Evolutionary conservation across 2,113 vertebrate genomes (phyloP).

Genomic region (Actinemys pallida): DNA sequence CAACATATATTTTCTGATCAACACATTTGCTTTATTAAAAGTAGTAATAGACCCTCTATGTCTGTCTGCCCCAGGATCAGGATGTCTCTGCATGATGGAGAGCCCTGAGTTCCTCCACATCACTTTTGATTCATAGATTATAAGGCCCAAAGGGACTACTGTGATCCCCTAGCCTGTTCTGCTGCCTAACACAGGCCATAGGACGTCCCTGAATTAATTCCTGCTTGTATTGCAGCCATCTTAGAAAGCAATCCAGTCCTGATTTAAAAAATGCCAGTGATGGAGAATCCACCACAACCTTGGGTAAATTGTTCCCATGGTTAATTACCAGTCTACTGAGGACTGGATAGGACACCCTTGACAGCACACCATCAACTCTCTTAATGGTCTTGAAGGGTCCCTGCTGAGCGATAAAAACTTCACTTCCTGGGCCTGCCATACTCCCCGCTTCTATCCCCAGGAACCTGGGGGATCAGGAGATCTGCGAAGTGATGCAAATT

Average conservation of each 20-base stretch:
- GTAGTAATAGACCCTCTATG: not conserved
- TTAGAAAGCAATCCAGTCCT: not conserved
- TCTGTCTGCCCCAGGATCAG: not conserved
- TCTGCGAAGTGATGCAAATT: not conserved
- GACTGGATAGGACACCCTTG: not conserved
- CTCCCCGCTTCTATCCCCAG: fast-evolving
- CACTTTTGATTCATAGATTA: not conserved
- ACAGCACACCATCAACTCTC: not conserved
- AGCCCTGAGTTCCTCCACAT: not conserved
- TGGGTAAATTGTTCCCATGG: not conserved
- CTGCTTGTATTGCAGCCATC: no score
- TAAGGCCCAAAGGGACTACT: not conserved
- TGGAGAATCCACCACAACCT: not conserved
- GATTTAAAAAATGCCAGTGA: not conserved
- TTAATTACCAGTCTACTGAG: not conserved
- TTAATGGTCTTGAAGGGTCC: fast-evolving
- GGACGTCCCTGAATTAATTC: not conserved
- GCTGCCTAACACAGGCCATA: not conserved
- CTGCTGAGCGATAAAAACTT: not conserved
- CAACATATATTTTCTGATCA: conserved; percentile 24
- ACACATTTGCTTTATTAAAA: not conserved
- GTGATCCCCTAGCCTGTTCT: not conserved
- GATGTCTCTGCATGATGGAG: not conserved
- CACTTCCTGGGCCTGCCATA: not conserved
- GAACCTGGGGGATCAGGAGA: fast-evolving